Percentiles rank a stretch among this genome's conserved stretches.
Evolutionary conservation across 2,888 invertebrate species (phyloP).

Genomic region (Amaurobius ferox): DNA sequence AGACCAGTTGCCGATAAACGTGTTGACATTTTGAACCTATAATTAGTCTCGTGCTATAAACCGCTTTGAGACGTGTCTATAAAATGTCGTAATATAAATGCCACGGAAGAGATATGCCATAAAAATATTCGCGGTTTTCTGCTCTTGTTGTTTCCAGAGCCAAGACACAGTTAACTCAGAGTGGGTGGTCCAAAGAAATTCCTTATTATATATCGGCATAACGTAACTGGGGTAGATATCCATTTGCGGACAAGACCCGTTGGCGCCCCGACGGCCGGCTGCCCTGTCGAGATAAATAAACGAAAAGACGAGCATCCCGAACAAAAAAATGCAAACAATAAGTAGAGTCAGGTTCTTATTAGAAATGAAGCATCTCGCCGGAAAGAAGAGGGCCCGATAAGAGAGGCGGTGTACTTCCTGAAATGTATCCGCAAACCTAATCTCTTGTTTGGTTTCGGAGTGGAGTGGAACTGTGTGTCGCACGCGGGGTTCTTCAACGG

Average conservation of each 20-base stretch:
- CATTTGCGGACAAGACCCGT: background rate
- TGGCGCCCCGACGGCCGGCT: slow-evolving; percentile 13
- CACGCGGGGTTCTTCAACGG: background rate
- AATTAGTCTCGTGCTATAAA: background rate
- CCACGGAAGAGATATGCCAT: background rate
- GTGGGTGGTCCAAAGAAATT: background rate
- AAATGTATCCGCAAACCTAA: slow-evolving; percentile 58
- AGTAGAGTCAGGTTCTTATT: slow-evolving; percentile 6
- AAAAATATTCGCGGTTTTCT: background rate
- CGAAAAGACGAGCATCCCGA: slow-evolving; percentile 23
- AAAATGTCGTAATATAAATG: background rate
- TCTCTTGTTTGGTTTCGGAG: slow-evolving; percentile 51
- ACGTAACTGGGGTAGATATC: background rate
- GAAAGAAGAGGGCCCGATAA: slow-evolving; percentile 26
- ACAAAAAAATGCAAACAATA: slow-evolving; percentile 29
- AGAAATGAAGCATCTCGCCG: background rate
- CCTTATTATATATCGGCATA: background rate
- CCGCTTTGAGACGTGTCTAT: background rate
- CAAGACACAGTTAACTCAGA: background rate
- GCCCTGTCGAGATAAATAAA: slow-evolving; percentile 25
- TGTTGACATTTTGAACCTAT: background rate
- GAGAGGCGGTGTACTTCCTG: slow-evolving; percentile 34
- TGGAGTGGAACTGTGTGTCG: background rate
- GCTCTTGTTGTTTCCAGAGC: too few relatives aligned
- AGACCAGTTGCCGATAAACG: background rate